phyloP scores from a whole-genome alignment of 2,888 invertebrate species.

The Amphipoea oculea region DNA sequence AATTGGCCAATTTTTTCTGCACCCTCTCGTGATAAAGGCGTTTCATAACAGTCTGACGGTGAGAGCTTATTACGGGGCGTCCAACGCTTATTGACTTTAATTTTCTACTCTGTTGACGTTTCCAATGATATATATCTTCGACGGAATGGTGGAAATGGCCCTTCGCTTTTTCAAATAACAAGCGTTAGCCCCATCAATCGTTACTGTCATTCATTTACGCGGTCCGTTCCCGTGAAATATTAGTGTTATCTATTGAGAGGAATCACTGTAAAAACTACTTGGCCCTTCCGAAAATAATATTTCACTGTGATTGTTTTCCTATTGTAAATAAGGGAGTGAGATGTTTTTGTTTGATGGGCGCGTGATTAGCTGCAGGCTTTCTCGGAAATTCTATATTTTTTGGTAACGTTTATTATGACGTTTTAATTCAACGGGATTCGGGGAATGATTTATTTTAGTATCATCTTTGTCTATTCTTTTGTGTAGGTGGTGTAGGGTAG shows the following conservation, averaged over 20 bases:
- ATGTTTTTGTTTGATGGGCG: constrained; percentile 78
- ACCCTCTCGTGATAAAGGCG: constrained; percentile 79
- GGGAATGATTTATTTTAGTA: constrained; percentile 5
- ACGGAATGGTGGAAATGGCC: constrained; percentile 85
- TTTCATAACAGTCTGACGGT: constrained; percentile 81
- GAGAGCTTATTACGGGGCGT: constrained; percentile 82
- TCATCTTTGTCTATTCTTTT: neutral
- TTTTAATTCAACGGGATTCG: constrained; percentile 52
- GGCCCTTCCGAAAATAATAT: constrained; percentile 83
- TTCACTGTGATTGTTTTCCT: constrained; percentile 88
- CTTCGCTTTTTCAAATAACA: constrained; percentile 90
- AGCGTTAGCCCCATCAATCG: constrained; percentile 86
- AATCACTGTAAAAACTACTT: constrained; percentile 87
- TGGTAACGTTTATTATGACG: constrained; percentile 48
- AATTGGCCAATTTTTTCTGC: constrained; percentile 86
- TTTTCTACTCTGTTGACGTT: constrained; percentile 89
- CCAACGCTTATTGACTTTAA: constrained; percentile 88
- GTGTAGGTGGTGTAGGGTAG: neutral
- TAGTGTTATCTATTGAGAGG: constrained; percentile 85
- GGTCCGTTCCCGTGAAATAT: constrained; percentile 86
- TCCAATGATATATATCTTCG: constrained; percentile 87
- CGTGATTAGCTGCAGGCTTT: constrained; percentile 77
- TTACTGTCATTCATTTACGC: constrained; percentile 87
- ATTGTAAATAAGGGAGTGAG: constrained; percentile 87
- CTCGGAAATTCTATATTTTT: constrained; percentile 51